Evolutionary conservation across 2,797 vertebrate species (phyloP), one percentile per base, ranked within the genome.

Genomic region (Botia kubotai): DNA sequence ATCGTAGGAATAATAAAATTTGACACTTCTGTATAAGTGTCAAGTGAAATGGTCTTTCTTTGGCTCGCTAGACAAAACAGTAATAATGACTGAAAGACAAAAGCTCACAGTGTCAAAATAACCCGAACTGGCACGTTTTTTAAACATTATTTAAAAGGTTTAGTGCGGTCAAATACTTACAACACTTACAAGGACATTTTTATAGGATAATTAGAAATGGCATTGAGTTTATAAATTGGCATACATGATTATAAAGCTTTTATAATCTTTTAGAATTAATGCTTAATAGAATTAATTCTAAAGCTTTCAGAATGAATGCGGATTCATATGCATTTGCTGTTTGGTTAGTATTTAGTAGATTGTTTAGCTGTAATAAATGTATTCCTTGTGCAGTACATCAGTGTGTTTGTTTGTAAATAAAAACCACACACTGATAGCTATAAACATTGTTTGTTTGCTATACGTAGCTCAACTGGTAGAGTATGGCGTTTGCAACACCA

Each of bases 41-140:
- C 63, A 39, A 66, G 29, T 66, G 62, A 39, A 66, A 75, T 36
- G 6, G 46, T 17, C 36, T 75, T 43, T 39, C n/a, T 65, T 53
- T 52, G 39, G 60, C 46, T 36, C n/a, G 14, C 26, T 11, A 63
- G 58, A 50, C 39, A 74, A 75, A 63, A 33, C 11, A 2, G 2
- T 50, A 50, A 19, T 33, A 13, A 50, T 29, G 16, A 48, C 19
- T 48, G 10, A 62, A 63, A 74, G 39, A 60, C 5, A 1, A n/a
- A 63, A 63, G 23, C 19, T 75, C 23, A 63, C 23, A 33, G 11
- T 48, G 23, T 60, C 55, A 26, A 21, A 21, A 19, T 12, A 6
- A 17, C 7, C 26, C 3, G 6, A 63, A 33, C 29, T 21, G 33
- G 63, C 43, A 65, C 50, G 14, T 50, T 4, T 63, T 75, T 63